A percentile compares a stretch with the other conserved stretches of the same genome.
These are phyloP conservation scores for Dryas iulia DNA, from an alignment of 1,140 invertebrate species.

Conservation along the genomic window DNA sequence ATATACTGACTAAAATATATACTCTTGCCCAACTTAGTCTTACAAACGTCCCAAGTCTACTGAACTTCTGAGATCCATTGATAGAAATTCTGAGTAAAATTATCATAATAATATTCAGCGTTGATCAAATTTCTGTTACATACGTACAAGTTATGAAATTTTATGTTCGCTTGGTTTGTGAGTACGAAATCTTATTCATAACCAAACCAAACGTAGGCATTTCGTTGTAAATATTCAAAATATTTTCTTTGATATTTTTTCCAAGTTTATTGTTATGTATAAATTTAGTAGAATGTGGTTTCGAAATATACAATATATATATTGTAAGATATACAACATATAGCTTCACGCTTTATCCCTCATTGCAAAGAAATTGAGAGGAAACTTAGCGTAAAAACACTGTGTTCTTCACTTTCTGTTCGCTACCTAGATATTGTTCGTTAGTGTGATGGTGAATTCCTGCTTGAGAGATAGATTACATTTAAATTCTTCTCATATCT, in stretches of 20 bases:
- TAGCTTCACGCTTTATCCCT: no score
- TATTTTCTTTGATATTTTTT: neutral
- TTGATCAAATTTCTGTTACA: neutral
- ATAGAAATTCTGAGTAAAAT: conserved; percentile 4
- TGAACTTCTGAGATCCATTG: neutral
- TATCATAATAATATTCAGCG: neutral
- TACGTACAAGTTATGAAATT: neutral
- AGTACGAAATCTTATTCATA: neutral
- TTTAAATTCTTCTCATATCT: no score
- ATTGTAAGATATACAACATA: no score
- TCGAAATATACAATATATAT: neutral
- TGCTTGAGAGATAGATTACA: no score
- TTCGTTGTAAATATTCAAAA: neutral
- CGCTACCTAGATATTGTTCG: no score
- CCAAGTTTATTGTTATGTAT: no score
- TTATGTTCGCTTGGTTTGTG: neutral
- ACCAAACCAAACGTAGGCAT: neutral
- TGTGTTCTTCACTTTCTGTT: no score
- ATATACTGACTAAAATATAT: neutral
- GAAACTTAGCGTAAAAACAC: neutral
- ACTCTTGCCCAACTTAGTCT: neutral
- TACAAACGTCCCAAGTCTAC: neutral
- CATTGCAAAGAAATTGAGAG: no score
- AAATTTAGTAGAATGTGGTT: neutral
- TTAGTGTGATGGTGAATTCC: no score